Conservation (phyloP, 30 jellyfish, hydroid and myxozoan genomes). For the Hydractinia symbiolongicarpus region DNA sequence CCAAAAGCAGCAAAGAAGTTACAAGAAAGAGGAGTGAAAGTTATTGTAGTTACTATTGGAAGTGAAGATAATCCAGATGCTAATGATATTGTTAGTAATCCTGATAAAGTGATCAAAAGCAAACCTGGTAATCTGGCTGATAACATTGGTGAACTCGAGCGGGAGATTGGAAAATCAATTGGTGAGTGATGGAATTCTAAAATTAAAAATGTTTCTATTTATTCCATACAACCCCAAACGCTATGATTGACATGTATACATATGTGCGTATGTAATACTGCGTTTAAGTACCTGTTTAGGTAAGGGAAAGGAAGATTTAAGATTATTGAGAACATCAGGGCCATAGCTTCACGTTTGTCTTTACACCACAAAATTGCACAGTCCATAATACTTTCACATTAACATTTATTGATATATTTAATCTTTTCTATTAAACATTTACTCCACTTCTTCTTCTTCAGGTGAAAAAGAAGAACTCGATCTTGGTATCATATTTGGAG, state of each 20-base stretch:
- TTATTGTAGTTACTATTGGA: constrained; percentile 54
- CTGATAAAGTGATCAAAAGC: constrained; percentile 19
- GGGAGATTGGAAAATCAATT: constrained; percentile 31
- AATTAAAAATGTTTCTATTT: too few species aligned
- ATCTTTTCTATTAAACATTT: not conserved
- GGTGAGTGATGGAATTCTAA: not conserved
- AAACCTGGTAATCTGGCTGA: constrained; percentile 32
- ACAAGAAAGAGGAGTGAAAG: constrained; percentile 39
- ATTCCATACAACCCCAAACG: too few species aligned
- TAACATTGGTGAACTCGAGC: constrained; percentile 48
- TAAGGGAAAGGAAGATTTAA: too few species aligned
- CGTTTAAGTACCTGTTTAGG: too few species aligned
- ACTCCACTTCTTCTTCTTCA: not conserved
- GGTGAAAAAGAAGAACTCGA: constrained; percentile 54
- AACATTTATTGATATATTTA: not conserved
- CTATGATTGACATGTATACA: too few species aligned
- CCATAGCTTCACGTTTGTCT: too few species aligned
- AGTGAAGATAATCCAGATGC: constrained; percentile 42
- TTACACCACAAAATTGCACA: too few species aligned
- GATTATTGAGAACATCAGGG: too few species aligned
- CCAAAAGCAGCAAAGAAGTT: constrained; percentile 46
- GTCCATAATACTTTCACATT: too few species aligned
- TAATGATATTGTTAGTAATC: constrained; percentile 11
- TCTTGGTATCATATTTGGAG: constrained; percentile 66
- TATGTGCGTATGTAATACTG: too few species aligned